Evolutionary conservation across 2,113 vertebrate genomes (phyloP), one percentile per base, ranked within the genome.

Genomic region (Eclectus roratus): DNA sequence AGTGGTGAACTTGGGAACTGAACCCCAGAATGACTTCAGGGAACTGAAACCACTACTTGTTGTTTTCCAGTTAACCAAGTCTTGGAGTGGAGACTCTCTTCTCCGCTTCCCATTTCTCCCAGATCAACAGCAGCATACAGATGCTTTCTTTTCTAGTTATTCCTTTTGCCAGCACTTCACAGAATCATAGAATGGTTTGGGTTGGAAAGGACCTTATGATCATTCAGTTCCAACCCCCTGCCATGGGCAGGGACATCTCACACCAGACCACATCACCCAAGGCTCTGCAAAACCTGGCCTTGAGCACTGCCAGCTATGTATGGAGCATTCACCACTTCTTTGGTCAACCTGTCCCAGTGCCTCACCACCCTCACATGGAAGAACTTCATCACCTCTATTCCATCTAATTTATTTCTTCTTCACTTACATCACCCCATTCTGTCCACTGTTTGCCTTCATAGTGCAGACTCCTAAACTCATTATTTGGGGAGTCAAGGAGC

Each of bases 401-500:
- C 37, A 28, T 19, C 8, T 2, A 3, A 46, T 33, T 33, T 27
- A 21, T 39, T 64, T 79, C 70, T 84, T 47, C 61, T 46, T 63
- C 2, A 1, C 23, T 46, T 50, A 25, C 6, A 10, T 14, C 47
- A 31, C 3, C 27, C 24, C 31, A 60, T 63, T 9, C 69, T 31
- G 27, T 27, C 33, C 33, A 24, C 17, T 27, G 60, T 23, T 47
- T 25, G 43, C 70, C 56, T 52, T 31, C 47, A 27, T 11, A 68
- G 47, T 0, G 9, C 2, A 27, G 29, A 56, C n/a, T 19, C 11
- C 37, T 49, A 1, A 85, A 68, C 15, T 31, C 4, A 2, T 4
- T 41, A 10, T 17, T 17, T 39, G n/a, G 35, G 29, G 12, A 25
- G 3, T 35, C 24, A 49, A 14, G 33, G 27, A 74, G 21, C 10